These are phyloP conservation scores for Drosophila niveifrons DNA, from an alignment of 2,888 invertebrate genomes.

Conservation along the genomic window DNA sequence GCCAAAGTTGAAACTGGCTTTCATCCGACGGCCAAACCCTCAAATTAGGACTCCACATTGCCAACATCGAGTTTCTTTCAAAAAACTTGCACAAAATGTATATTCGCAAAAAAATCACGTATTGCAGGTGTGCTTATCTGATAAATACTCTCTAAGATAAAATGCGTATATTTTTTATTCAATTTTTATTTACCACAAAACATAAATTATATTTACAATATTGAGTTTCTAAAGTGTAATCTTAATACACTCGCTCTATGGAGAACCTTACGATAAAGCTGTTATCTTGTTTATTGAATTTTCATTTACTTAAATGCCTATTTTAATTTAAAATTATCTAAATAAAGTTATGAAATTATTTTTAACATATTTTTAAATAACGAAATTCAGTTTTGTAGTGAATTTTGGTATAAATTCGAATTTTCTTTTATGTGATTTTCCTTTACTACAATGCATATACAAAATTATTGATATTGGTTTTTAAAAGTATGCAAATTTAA, in stretches of 20 bases:
- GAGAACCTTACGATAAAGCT: neutral
- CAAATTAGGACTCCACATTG: slow-evolving; percentile 8
- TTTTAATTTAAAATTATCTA: too few species aligned
- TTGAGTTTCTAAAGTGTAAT: too few species aligned
- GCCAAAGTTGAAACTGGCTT: slow-evolving; percentile 28
- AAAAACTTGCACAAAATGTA: slow-evolving; percentile 3
- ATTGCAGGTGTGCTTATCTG: neutral
- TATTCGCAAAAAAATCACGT: neutral
- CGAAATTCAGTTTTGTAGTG: too few species aligned
- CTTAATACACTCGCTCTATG: neutral
- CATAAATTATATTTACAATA: too few species aligned
- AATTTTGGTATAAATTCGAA: too few species aligned
- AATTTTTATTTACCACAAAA: neutral
- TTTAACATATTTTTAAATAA: neutral
- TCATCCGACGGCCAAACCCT: slow-evolving; percentile 17
- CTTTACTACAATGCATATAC: too few species aligned
- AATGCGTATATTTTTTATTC: neutral
- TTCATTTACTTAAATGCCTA: neutral
- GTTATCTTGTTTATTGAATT: neutral
- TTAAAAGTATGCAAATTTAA: too few species aligned
- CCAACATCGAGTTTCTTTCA: slow-evolving; percentile 10
- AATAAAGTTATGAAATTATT: neutral
- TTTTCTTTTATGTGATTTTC: too few species aligned
- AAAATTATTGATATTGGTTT: too few species aligned
- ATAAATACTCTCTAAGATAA: neutral